These are phyloP conservation scores for Crax fasciolata DNA, from an alignment of 2,797 vertebrate genomes.

Conservation along the genomic window DNA sequence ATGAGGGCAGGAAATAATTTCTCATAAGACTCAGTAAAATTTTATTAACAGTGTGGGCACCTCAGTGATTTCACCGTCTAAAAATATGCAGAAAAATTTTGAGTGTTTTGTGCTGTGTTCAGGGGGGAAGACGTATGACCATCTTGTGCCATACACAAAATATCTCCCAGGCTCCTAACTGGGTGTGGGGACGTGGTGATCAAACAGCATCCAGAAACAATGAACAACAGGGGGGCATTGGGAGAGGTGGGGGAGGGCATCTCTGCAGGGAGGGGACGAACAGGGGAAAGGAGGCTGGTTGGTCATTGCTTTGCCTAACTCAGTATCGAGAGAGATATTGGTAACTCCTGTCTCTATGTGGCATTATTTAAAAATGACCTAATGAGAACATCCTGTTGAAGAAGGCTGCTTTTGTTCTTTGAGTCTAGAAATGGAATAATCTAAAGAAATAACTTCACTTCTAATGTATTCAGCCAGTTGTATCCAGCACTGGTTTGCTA, in stretches of 20 bases:
- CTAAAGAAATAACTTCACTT: background rate
- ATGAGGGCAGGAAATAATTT: background rate
- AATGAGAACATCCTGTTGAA: background rate
- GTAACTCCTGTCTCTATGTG: background rate
- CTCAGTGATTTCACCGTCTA: background rate
- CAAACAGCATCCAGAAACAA: background rate
- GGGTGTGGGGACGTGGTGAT: background rate
- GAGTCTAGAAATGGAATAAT: background rate
- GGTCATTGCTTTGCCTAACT: background rate
- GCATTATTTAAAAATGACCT: background rate
- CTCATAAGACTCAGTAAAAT: background rate
- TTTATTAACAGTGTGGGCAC: background rate
- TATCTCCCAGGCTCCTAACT: background rate
- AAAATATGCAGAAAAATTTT: background rate
- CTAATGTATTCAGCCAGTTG: constrained; percentile 1
- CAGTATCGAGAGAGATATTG: background rate
- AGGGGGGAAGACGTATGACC: background rate
- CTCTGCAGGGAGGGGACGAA: background rate
- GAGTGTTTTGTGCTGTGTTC: background rate
- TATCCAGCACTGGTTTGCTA: background rate
- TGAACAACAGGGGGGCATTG: background rate
- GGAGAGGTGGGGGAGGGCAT: background rate
- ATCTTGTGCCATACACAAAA: background rate
- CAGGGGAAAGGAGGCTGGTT: background rate
- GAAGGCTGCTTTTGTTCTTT: background rate